Base-by-base conservation (phyloP, 2,113 vertebrate species). In the Spheniscus mendiculus region DNA sequence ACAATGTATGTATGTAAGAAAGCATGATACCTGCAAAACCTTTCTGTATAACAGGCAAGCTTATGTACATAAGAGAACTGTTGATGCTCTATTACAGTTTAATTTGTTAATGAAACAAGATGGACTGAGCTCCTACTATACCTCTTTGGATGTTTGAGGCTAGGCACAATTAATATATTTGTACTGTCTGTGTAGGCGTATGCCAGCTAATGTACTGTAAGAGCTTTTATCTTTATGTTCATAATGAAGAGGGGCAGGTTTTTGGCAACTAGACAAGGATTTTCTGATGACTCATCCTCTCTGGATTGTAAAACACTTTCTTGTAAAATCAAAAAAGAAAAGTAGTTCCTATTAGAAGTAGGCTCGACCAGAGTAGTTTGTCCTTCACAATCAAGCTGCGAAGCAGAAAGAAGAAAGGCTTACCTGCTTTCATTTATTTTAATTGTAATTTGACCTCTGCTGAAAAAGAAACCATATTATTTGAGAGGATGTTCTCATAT, bases 91-190 rank as follows among this genome's bases (percentile, higher is more conserved):
- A 92, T 98, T 98, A 96, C 70, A 91, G 71, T 98, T 98, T 98
- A 98, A 98, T 98, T 98, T 98, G 97, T 98, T 98, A 98, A 98
- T 98, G 98, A 98, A 98, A 97, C 96, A 97, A 97, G 97, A 98
- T 93, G 86, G 95, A 98, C 97, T 88, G 38, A 96, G 95, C 98
- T 97, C 74, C 96, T 97, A 59, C 95, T 97, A 89, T 97, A 97
- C 97, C 95, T 98, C 98, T 98, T 67, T 77, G 97, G 92, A 97
- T 98, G 93, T 98, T 98, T 96, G 97, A 97, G 97, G 98, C 97
- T 97, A 97, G 94, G 98, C 97, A 98, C 98, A 98, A 98, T 98
- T 98, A 98, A 98, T 98, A 98, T 98, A 98, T 98, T 98, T 98
- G 97, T 97, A 97, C 97, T 97, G 97, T 97, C 97, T 98, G 94